Percentiles rank a stretch among this genome's conserved stretches.
These are phyloP conservation scores for Sinella curviseta DNA, from an alignment of 1,140 invertebrate species.

Conservation along the genomic window DNA sequence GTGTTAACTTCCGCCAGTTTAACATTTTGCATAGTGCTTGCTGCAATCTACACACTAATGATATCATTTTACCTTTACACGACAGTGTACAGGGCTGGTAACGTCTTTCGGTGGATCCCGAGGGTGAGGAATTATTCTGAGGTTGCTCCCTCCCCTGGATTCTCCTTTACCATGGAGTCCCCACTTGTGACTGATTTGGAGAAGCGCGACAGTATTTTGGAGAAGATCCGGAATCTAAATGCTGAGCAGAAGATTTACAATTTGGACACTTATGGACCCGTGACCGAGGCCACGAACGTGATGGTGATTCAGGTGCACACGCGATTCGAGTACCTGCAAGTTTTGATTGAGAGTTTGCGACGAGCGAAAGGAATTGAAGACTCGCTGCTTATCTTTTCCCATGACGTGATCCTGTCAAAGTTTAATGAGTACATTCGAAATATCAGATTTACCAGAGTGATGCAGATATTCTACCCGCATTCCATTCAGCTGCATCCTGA, in stretches of 20 bases:
- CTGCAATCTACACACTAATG: no score
- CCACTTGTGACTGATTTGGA: no score
- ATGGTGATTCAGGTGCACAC: neutral
- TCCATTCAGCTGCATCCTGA: neutral
- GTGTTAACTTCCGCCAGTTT: no score
- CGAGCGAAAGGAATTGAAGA: neutral
- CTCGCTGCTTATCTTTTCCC: neutral
- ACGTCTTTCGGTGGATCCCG: no score
- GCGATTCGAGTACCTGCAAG: neutral
- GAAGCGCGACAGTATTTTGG: neutral
- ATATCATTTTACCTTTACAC: no score
- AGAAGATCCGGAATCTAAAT: neutral
- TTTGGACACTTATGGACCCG: neutral
- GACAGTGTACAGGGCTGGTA: no score
- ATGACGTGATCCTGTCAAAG: neutral
- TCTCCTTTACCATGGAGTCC: no score
- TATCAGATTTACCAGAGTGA: neutral
- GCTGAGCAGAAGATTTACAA: neutral
- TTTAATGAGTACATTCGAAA: neutral
- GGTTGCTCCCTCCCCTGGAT: no score
- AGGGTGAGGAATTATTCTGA: no score
- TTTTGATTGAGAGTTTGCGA: neutral
- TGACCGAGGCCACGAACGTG: neutral
- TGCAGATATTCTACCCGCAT: neutral
- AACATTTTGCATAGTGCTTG: no score